Base-by-base conservation (phyloP, 2,797 vertebrate species). In the Gila robusta region DNA sequence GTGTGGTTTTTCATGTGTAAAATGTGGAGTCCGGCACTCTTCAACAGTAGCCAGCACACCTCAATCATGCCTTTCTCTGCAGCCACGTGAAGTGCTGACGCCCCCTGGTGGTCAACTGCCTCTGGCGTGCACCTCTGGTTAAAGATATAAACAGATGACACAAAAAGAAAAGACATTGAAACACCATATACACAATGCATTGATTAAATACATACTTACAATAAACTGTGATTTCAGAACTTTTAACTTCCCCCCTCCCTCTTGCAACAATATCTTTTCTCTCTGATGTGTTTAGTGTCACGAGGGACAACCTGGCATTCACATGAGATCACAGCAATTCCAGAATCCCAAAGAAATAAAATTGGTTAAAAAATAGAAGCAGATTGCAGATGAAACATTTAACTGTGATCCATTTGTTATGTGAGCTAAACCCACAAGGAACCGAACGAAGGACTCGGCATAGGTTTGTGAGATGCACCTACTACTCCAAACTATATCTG, bases 11-110 rank as follows among this genome's bases (percentile, higher is more conserved):
- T 95, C 88, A 92, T 82, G 88, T 94, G 93, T 87, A 97, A 94
- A 83, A 94, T 90, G 70, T 91, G 84, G 90, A 94, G 93, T 2
- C 95, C 94, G 2, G 92, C 89, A 59, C 86, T 94, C 92, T 94
- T 94, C 92, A 96, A 91, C 87, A 97, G 90, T 6, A 93, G 91
- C 96, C 96, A 96, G 90, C 95, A 95, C 78, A 96, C 93, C 90
- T 96, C 94, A 37, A 94, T 90, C 19, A 91, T 92, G 0, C 96
- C 96, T 81, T 93, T 91, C 90, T 96, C 95, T 86, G 96, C 95
- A 78, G 96, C 96, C 21, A 96, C 92, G 0, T 97, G 96, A 83
- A 96, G 92, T 12, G 95, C 93, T 35, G 95, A 95, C 44, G 92
- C 94, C 41, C 96, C 96, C 94, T 95, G 91, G 85, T 95, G 94